Percentiles rank a stretch among this genome's conserved stretches.
phyloP scores from a whole-genome alignment of 2,888 invertebrate genomes.

The Subacronicta megacephala region DNA sequence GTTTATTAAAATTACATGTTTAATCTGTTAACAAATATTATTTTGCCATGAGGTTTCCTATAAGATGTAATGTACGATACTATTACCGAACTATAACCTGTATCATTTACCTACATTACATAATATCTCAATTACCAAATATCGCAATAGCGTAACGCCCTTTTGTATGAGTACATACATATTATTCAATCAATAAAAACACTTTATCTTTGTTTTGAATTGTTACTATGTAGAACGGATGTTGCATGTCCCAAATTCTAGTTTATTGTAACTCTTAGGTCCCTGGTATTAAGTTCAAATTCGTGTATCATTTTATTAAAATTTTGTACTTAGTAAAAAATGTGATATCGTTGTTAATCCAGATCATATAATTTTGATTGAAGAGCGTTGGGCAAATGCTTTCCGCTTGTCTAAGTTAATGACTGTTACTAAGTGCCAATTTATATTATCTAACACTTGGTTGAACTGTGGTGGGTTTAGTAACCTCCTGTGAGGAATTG shows the following conservation, averaged over 20 bases:
- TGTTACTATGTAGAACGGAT: slow-evolving; percentile 65
- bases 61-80: too few species aligned
- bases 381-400: slow-evolving; percentile 7
- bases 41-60: too few species aligned
- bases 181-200: slow-evolving; percentile 37
- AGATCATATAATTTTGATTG: slow-evolving; percentile 22
- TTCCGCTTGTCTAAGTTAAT: slow-evolving; percentile 13
- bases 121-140: slow-evolving; percentile 3
- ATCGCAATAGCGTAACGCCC: slow-evolving; percentile 13
- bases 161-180: slow-evolving; percentile 2
- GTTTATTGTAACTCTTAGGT: slow-evolving; percentile 13
- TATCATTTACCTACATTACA: slow-evolving; percentile 3
- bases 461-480: slow-evolving; percentile 4
- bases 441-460: slow-evolving; percentile 17
- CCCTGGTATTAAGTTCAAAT: slow-evolving; percentile 12
- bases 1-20: too few species aligned
- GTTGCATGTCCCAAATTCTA: slow-evolving; percentile 46
- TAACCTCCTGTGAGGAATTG: slow-evolving; percentile 1
- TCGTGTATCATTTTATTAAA: slow-evolving; percentile 4
- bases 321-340: slow-evolving; percentile 2
- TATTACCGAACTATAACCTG: too few species aligned
- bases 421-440: slow-evolving; percentile 18
- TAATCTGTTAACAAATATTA: too few species aligned
- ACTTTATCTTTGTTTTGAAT: slow-evolving; percentile 30
- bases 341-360: slow-evolving; percentile 13